Evolutionary conservation across 92 coral and sea anemone species (phyloP).

Genomic region (Heliopora coerulea): DNA sequence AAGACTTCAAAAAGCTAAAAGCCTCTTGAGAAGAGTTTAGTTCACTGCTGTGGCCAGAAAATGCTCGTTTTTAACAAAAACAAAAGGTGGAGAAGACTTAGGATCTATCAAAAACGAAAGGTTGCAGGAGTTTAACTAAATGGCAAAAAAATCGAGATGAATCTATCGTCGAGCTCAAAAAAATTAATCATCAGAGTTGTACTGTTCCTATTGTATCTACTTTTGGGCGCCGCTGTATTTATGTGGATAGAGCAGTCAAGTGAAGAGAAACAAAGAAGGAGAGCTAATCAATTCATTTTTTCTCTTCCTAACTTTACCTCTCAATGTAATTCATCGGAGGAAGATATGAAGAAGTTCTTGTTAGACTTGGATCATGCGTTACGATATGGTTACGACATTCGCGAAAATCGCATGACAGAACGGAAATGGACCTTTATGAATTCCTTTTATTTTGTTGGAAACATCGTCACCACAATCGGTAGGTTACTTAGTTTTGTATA

Average conservation of each 20-base stretch:
- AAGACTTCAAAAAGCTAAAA: slow-evolving; percentile 41
- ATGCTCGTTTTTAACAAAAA: neutral
- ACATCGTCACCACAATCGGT: slow-evolving; percentile 96
- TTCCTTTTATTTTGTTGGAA: slow-evolving; percentile 97
- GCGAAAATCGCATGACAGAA: slow-evolving; percentile 31
- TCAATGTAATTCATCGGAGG: slow-evolving; percentile 57
- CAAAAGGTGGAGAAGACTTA: neutral
- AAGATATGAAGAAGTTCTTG: slow-evolving; percentile 67
- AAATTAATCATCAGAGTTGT: slow-evolving; percentile 80
- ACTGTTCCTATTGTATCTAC: slow-evolving; percentile 82
- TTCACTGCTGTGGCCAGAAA: slow-evolving; percentile 5
- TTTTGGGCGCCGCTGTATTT: slow-evolving; percentile 90
- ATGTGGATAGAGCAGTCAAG: slow-evolving; percentile 58
- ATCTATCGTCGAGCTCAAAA: slow-evolving; percentile 79
- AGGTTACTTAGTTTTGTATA: slow-evolving; percentile 40
- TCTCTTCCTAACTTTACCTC: slow-evolving; percentile 49
- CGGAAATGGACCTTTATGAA: slow-evolving; percentile 87
- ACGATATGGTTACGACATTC: slow-evolving; percentile 69
- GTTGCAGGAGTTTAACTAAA: neutral
- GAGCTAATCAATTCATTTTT: slow-evolving; percentile 43
- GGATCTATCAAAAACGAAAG: neutral
- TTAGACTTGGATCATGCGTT: slow-evolving; percentile 66
- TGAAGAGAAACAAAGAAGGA: slow-evolving; percentile 45
- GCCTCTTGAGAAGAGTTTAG: neutral
- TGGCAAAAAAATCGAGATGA: slow-evolving; percentile 50